Conservation (phyloP, 2,888 invertebrate species). For the Lagria hirta region DNA sequence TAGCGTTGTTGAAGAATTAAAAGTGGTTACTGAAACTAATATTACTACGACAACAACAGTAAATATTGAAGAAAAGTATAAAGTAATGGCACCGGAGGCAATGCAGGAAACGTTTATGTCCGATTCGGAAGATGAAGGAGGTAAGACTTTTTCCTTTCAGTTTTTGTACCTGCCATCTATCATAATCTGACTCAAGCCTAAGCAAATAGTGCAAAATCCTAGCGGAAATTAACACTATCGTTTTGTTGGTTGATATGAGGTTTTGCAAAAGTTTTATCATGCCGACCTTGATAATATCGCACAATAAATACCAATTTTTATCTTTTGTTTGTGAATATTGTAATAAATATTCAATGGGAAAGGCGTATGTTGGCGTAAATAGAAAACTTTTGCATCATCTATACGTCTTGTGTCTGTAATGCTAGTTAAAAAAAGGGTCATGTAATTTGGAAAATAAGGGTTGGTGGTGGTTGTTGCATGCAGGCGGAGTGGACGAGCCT, state of each 20-base stretch:
- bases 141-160: constrained; percentile 58
- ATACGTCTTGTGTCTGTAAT: not conserved
- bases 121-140: constrained; percentile 99
- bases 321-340: constrained; percentile 10
- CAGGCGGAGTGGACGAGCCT: constrained; percentile 54
- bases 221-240: constrained; percentile 4
- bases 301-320: constrained; percentile 7
- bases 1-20: constrained; percentile 94
- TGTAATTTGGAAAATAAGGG: constrained; percentile 30
- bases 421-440: constrained; percentile 5
- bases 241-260: constrained; percentile 6
- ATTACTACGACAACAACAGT: constrained; percentile 63
- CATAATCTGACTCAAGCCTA: not conserved
- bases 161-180: too few species aligned
- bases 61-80: constrained; percentile 89
- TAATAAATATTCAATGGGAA: too few species aligned
- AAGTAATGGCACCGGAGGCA: constrained; percentile 95
- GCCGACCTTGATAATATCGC: constrained; percentile 2
- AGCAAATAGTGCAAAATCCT: too few species aligned
- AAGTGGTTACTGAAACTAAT: constrained; percentile 79
- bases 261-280: constrained; percentile 15
- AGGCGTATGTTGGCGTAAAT: not conserved
- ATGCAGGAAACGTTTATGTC: constrained; percentile 99
- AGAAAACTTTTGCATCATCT: not conserved
- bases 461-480: constrained; percentile 49